A percentile compares a stretch with the other conserved stretches of the same genome.
Evolutionary conservation across 2,113 vertebrate genomes (phyloP).

Genomic region (Calypte anna): DNA sequence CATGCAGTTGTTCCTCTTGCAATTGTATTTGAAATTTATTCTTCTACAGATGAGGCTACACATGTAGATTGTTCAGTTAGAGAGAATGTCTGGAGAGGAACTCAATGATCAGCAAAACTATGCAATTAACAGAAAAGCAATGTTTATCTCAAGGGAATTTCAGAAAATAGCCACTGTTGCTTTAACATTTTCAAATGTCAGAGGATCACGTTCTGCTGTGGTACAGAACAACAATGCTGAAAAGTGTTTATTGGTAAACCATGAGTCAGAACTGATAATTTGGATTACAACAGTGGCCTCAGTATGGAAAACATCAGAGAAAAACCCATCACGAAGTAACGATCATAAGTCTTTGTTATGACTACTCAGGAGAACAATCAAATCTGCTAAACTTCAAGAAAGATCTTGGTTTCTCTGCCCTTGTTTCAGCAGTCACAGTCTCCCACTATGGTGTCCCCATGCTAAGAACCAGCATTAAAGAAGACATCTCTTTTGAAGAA

Average conservation of each 20-base stretch:
- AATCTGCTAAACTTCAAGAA: neutral
- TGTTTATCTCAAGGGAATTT: neutral
- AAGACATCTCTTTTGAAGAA: neutral
- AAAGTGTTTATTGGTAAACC: neutral
- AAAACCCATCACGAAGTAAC: neutral
- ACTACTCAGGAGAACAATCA: neutral
- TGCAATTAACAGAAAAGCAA: neutral
- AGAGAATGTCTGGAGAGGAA: neutral
- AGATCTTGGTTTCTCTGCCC: neutral
- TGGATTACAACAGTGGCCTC: neutral
- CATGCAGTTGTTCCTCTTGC: neutral
- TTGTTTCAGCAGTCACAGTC: neutral
- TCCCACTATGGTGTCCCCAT: neutral
- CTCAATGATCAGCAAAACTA: neutral
- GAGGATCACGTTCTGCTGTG: neutral
- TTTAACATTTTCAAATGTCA: slow-evolving; percentile 8
- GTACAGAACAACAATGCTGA: neutral
- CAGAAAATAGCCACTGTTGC: neutral
- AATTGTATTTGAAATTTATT: neutral
- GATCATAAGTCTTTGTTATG: neutral
- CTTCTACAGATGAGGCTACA: neutral
- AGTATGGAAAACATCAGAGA: neutral
- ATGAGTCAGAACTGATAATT: neutral
- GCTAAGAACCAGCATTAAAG: neutral
- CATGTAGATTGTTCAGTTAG: neutral